Base-by-base conservation (phyloP, 2,888 invertebrate species). In the Clusia tigrina region DNA sequence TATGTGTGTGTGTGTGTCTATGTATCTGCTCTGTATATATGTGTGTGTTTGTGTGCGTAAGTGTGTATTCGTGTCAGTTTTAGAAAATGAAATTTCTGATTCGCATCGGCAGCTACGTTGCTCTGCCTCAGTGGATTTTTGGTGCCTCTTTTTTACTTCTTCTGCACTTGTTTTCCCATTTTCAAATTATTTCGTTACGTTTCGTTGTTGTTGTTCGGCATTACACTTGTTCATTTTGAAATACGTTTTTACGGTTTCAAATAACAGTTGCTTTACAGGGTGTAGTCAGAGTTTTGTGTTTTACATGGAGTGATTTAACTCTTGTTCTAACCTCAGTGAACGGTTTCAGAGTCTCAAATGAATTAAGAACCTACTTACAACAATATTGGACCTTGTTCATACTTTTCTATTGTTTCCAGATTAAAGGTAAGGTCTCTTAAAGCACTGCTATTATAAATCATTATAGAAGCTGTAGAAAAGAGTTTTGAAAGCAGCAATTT, bases 1-100 rank as follows among this genome's bases (percentile, higher is more conserved):
- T 32, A 6, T 57, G 58, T 58, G 52, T 58, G 46, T 58, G 48
- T 60, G 62, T 57, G 65, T 63, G n/a, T 17, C n/a, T 42, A n/a
- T 42, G 9, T n/a, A 42, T 15, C 15, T 42, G 42, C n/a, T n/a
- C 3, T 42, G 22, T 22, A 15, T 18, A 15, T 48, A 6, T 48
- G 22, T 20, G 18, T 18, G 48, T 48, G 22, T 48, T 48, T 20
- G 48, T 5, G 9, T 42, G 42, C n/a, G 3, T 42, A n/a, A 5
- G n/a, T 42, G 12, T 42, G 42, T 42, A 3, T 42, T 9, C n/a
- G 3, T 42, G 42, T 42, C 12, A 3, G 42, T 42, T 42, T 42
- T 32, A 17, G 12, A 15, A 48, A 48, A 48, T 48, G 48, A 48
- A 48, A 48, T 48, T 48, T 48, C 48, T 22, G 18, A n/a, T 17